Conservation (phyloP, 1,140 invertebrate species). For the Drosophila cardini region DNA sequence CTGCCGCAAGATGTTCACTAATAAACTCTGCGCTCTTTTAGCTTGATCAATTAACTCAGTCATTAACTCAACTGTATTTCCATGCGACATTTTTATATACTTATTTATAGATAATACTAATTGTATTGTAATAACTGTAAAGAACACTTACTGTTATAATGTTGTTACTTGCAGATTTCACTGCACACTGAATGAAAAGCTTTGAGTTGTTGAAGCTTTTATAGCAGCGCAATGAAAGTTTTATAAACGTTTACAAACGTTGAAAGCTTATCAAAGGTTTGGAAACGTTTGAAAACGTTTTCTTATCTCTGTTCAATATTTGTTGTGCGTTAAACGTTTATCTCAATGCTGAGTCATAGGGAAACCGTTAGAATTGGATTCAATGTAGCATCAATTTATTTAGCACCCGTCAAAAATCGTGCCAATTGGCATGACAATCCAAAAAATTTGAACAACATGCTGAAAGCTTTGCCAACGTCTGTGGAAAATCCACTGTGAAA, state of each 20-base stretch:
- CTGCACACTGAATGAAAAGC: constrained; percentile 21
- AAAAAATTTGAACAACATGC: constrained; percentile 27
- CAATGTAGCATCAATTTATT: constrained; percentile 26
- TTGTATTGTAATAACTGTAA: too few species aligned
- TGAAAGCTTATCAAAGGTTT: constrained; percentile 19
- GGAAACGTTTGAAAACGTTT: constrained; percentile 35
- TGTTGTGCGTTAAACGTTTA: constrained; percentile 28
- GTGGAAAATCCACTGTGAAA: constrained; percentile 12
- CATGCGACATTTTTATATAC: not conserved
- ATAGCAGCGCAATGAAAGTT: constrained; percentile 11
- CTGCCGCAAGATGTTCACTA: constrained; percentile 10
- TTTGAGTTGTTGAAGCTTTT: constrained; percentile 25
- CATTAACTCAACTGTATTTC: not conserved
- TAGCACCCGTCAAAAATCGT: constrained; percentile 33
- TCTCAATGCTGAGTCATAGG: constrained; percentile 16
- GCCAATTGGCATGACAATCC: constrained; percentile 68
- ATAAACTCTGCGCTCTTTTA: constrained; percentile 11
- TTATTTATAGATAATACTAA: not conserved
- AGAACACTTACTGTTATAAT: constrained; percentile 3
- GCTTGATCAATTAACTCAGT: constrained; percentile 11
- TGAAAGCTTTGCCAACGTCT: constrained; percentile 5
- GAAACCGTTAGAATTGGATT: constrained; percentile 19
- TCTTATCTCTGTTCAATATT: not conserved
- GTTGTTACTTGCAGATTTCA: constrained; percentile 1
- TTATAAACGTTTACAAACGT: constrained; percentile 33